A percentile compares a stretch with the other conserved stretches of the same genome.
Evolutionary conservation across 2,888 invertebrate genomes (phyloP).

Genomic region (Ophion ventricosus): DNA sequence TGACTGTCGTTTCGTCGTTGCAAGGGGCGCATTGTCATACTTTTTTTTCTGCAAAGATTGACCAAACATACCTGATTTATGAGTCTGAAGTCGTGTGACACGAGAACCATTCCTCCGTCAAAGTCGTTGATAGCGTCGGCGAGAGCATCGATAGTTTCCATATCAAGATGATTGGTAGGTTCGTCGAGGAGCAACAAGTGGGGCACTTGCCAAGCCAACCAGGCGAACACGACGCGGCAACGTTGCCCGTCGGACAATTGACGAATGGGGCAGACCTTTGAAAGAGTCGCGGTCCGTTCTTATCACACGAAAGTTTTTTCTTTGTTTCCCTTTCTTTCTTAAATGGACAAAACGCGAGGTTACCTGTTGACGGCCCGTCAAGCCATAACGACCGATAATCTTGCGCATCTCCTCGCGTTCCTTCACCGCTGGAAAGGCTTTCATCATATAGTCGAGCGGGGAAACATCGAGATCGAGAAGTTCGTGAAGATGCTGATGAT

Average conservation of each 20-base stretch:
- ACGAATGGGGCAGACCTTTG: constrained; percentile 94
- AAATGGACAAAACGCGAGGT: background rate
- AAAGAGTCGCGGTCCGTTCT: background rate
- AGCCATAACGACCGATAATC: constrained; percentile 98
- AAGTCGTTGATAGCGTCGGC: constrained; percentile 99
- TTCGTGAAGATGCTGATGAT: constrained; percentile 99
- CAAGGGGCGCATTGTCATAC: background rate
- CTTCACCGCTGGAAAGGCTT: constrained; percentile 97
- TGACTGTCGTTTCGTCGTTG: background rate
- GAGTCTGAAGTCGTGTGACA: constrained; percentile 99
- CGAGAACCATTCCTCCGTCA: constrained; percentile 99
- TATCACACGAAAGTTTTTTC: background rate
- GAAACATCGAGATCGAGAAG: constrained; percentile 96
- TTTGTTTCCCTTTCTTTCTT: background rate
- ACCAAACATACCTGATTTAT: constrained; percentile 93
- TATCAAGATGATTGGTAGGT: constrained; percentile 98
- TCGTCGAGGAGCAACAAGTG: constrained; percentile 94
- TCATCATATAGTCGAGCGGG: constrained; percentile 99
- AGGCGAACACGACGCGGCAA: constrained; percentile 99
- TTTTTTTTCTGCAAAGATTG: background rate
- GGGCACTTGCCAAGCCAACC: constrained; percentile 98
- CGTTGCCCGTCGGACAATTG: constrained; percentile 99
- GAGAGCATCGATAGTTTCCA: constrained; percentile 99
- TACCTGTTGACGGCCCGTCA: constrained; percentile 98
- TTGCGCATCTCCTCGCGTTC: constrained; percentile 99